Base-by-base conservation (phyloP, 2,888 invertebrate species). In the Tetanocera ferruginea region DNA sequence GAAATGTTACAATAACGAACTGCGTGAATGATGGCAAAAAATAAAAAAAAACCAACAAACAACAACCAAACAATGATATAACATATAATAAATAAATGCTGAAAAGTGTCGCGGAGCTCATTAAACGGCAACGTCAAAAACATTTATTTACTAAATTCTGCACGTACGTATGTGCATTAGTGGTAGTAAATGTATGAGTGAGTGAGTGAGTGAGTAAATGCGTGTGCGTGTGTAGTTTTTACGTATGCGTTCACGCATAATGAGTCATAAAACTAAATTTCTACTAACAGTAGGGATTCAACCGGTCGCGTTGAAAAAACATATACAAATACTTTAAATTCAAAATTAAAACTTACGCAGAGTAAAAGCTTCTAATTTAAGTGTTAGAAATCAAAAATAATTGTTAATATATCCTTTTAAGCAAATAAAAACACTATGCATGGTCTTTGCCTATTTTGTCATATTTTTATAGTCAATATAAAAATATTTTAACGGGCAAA, bases 191-290 rank as follows among this genome's bases (percentile, higher is more conserved):
- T 5, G 31, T 4, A 31, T 31, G 31, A 31, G n/a, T 73, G 8
- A 2, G 11, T 57, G 66, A 17, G 55, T 74, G 25, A 28, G 31
- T 52, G 28, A 57, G 75, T 76, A 62, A 77, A 76, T 77, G 76
- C 57, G 72, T 72, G 66, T 66, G 77, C 81, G 81, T 77, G 78
- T 81, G 78, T 76, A 79, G 81, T 28, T 57, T 43, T 31, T n/a
- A 57, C 37, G 49, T 64, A 34, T 70, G 71, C 72, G 37, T 55
- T 52, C 64, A 70, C 70, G 77, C 76, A 69, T 76, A 76, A 76
- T 76, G 67, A 72, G 72, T 72, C 72, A 72, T 72, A 72, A 72
- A 72, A 72, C 57, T 60, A 57, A 72, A 72, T 60, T 72, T 37
- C 8, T 34, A 25, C 49, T 23, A 5, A 9, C n/a, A n/a, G n/a